phyloP scores from a whole-genome alignment of 2,888 invertebrate species.

The Noctua comes region DNA sequence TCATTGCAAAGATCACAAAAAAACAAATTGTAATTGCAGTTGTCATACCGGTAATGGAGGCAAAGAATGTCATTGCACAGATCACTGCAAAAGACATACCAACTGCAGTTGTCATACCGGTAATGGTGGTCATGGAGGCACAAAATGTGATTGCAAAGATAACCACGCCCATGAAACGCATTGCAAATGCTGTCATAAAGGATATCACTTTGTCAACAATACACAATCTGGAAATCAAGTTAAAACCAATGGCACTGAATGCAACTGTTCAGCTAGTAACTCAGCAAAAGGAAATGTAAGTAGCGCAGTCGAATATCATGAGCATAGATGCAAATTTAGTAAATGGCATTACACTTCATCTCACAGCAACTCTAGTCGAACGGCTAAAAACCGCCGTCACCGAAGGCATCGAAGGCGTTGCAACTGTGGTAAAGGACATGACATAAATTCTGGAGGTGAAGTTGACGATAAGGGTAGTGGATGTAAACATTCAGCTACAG shows the following conservation, averaged over 20 bases:
- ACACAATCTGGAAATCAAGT: background rate
- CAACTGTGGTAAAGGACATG: background rate
- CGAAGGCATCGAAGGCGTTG: background rate
- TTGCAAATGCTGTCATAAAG: background rate
- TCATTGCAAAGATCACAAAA: background rate
- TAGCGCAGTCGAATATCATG: background rate
- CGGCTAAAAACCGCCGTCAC: background rate
- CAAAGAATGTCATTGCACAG: no score
- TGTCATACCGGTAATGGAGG: no score
- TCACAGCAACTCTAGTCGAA: background rate
- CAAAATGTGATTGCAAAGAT: background rate
- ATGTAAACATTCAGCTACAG: no score
- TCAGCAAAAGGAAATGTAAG: background rate
- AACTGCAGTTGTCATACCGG: background rate
- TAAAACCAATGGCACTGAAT: background rate
- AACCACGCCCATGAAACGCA: background rate
- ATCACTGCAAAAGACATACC: background rate
- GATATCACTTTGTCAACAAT: background rate
- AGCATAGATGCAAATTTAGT: background rate
- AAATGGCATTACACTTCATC: background rate
- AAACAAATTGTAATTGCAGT: no score
- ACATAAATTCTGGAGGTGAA: background rate
- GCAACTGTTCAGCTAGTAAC: background rate
- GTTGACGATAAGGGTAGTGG: no score
- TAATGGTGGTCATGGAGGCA: background rate